Conservation (phyloP, 2,888 invertebrate species). For the Bedellia somnulentella region DNA sequence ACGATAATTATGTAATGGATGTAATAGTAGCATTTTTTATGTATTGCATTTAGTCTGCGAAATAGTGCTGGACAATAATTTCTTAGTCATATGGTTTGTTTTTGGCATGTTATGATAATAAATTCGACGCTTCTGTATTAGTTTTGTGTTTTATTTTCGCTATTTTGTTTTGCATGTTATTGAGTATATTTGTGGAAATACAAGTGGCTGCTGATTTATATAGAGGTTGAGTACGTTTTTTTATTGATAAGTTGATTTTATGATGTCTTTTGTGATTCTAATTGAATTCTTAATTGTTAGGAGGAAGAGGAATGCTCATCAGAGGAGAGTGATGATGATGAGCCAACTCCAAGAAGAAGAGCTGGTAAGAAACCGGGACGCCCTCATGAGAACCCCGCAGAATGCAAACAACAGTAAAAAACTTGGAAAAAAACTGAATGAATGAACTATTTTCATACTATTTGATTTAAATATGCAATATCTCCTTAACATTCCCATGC, state of each 20-base stretch:
- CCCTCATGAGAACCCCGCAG: conserved; percentile 61
- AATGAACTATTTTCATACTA: too few relatives aligned
- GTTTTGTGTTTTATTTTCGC: conserved; percentile 26
- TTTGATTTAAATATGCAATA: too few relatives aligned
- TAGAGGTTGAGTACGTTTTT: conserved; percentile 7
- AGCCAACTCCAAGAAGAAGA: conserved; percentile 39
- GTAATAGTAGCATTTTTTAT: neutral
- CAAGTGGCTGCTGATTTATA: conserved; percentile 54
- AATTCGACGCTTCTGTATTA: conserved; percentile 3
- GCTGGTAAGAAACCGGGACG: conserved; percentile 26
- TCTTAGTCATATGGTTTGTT: conserved; percentile 50
- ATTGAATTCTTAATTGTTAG: conserved; percentile 20
- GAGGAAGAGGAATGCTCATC: conserved; percentile 56
- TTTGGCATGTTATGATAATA: conserved; percentile 46
- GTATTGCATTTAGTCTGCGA: neutral
- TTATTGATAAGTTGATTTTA: conserved; percentile 3
- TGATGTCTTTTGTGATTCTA: too few relatives aligned
- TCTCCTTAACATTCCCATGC: too few relatives aligned
- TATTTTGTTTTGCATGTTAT: conserved; percentile 50
- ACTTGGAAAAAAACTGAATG: too few relatives aligned
- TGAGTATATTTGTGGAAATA: conserved; percentile 24
- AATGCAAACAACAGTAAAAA: conserved; percentile 77
- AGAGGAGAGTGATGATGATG: conserved; percentile 65
- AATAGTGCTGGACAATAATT: conserved; percentile 19
- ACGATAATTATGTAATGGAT: neutral